A percentile compares a stretch with the other conserved stretches of the same genome.
These are phyloP conservation scores for Notospermus geniculatus DNA, from an alignment of 1,140 invertebrate species.

Conservation along the genomic window DNA sequence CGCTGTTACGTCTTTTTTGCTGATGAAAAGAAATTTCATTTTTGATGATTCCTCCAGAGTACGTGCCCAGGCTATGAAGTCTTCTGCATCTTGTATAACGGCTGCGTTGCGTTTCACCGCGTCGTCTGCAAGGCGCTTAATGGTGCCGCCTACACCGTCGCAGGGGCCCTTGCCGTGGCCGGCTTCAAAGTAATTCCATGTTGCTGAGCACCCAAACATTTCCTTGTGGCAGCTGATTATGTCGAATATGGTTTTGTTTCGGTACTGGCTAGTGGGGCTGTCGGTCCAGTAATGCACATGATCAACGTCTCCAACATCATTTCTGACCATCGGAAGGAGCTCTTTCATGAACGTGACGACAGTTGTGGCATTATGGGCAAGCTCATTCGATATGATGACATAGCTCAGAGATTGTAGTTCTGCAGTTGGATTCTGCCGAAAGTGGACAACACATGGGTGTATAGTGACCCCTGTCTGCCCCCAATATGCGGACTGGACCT, in stretches of 20 bases:
- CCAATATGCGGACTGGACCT: too few species aligned
- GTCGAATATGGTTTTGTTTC: constrained; percentile 23
- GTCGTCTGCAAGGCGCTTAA: constrained; percentile 24
- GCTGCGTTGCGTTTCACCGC: constrained; percentile 24
- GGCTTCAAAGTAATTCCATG: constrained; percentile 28
- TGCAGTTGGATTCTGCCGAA: constrained; percentile 26
- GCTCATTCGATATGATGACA: constrained; percentile 21
- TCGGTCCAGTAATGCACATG: constrained; percentile 27
- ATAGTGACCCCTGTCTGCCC: too few species aligned
- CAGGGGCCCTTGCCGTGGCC: constrained; percentile 32
- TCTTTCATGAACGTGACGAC: constrained; percentile 18
- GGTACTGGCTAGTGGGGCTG: constrained; percentile 26
- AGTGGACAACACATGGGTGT: constrained; percentile 22
- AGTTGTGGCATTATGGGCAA: constrained; percentile 18
- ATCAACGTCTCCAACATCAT: constrained; percentile 8
- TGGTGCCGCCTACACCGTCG: constrained; percentile 26
- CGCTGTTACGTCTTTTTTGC: constrained; percentile 13
- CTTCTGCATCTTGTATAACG: constrained; percentile 24
- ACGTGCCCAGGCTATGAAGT: constrained; percentile 26
- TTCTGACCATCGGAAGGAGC: constrained; percentile 8
- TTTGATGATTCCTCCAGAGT: constrained; percentile 8
- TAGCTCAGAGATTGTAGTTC: constrained; percentile 9
- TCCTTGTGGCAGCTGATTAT: constrained; percentile 6
- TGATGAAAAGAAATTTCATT: constrained; percentile 8
- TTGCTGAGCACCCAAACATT: constrained; percentile 15